Evolutionary conservation across 2,888 invertebrate genomes (phyloP).

Genomic region (Parascotia fuliginaria): DNA sequence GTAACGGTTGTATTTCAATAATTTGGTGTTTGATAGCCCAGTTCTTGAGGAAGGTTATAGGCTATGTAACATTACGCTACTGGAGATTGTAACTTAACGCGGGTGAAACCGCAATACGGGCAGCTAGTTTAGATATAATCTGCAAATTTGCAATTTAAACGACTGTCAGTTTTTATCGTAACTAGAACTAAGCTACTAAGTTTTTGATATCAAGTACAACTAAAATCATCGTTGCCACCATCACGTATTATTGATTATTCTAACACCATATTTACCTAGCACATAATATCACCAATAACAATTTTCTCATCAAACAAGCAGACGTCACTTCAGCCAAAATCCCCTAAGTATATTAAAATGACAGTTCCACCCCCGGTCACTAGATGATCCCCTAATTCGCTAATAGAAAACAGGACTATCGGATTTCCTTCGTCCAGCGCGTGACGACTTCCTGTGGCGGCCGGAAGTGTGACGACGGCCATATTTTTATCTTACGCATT

Average conservation of each 20-base stretch:
- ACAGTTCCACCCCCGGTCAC: conserved; percentile 51
- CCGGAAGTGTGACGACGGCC: conserved; percentile 63
- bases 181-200: too few relatives aligned
- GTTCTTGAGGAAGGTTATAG: too few relatives aligned
- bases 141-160: too few relatives aligned
- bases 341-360: conserved; percentile 61
- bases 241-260: conserved; percentile 2
- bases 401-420: conserved; percentile 80
- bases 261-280: conserved; percentile 9
- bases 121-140: too few relatives aligned
- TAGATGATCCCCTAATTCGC: conserved; percentile 75
- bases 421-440: conserved; percentile 69
- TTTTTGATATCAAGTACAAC: too few relatives aligned
- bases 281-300: conserved; percentile 11
- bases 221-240: neutral
- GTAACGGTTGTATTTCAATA: too few relatives aligned
- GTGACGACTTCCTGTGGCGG: conserved; percentile 71
- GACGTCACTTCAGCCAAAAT: conserved; percentile 24
- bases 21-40: too few relatives aligned
- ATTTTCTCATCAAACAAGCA: conserved; percentile 31
- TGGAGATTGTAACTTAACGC: too few relatives aligned
- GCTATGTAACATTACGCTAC: too few relatives aligned
- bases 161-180: too few relatives aligned
- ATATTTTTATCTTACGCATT: conserved; percentile 39
- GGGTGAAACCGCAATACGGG: too few relatives aligned